A percentile compares a stretch with the other conserved stretches of the same genome.
Evolutionary conservation across 1,140 invertebrate genomes (phyloP).

Genomic region (Cepaea nemoralis): DNA sequence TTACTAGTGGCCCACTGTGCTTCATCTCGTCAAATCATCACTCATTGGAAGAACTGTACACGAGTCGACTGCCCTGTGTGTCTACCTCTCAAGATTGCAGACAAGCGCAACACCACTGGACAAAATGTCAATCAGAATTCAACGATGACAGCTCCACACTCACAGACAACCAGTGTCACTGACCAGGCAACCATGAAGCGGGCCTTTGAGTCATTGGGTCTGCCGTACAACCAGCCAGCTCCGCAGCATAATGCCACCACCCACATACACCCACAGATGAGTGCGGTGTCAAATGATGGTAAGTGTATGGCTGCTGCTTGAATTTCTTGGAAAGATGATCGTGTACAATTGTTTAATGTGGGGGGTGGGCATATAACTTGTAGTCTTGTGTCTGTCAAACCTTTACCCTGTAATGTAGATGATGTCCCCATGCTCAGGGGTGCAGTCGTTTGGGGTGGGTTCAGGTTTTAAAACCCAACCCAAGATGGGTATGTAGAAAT

Average conservation of each 20-base stretch:
- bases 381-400: too few relatives aligned
- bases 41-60: slow-evolving; percentile 98
- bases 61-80: slow-evolving; percentile 97
- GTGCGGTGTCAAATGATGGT: slow-evolving; percentile 34
- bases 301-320: too few relatives aligned
- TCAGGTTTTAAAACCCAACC: too few relatives aligned
- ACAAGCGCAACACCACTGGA: slow-evolving; percentile 75
- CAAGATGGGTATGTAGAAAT: too few relatives aligned
- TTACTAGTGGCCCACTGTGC: slow-evolving; percentile 87
- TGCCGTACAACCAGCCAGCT: slow-evolving; percentile 68
- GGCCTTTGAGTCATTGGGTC: slow-evolving; percentile 86
- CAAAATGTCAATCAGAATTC: slow-evolving; percentile 45
- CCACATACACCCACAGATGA: slow-evolving; percentile 29
- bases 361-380: too few relatives aligned
- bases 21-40: slow-evolving; percentile 97
- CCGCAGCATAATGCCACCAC: slow-evolving; percentile 6
- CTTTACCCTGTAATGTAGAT: too few relatives aligned
- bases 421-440: too few relatives aligned
- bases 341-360: too few relatives aligned
- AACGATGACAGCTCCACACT: slow-evolving; percentile 48
- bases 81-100: slow-evolving; percentile 94
- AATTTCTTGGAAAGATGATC: too few relatives aligned
- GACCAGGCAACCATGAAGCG: slow-evolving; percentile 79
- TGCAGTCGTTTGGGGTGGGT: too few relatives aligned
- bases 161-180: slow-evolving; percentile 46